These are phyloP conservation scores for Anser cygnoides DNA, from an alignment of 2,113 vertebrate species.

Conservation along the genomic window DNA sequence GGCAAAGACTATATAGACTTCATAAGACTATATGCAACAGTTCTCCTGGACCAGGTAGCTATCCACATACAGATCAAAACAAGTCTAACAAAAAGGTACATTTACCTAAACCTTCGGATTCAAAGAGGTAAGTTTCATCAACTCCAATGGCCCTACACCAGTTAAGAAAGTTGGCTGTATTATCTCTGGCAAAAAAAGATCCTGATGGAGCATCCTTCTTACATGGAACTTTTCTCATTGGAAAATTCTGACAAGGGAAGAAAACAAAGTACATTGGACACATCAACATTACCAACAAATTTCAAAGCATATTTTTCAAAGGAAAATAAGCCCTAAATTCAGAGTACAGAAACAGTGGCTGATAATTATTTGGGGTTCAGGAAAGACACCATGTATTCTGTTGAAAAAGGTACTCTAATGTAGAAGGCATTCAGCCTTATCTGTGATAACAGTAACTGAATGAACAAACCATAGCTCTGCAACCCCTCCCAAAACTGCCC, in stretches of 20 bases:
- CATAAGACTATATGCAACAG: neutral
- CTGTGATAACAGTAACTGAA: neutral
- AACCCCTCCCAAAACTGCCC: neutral
- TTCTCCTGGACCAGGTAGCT: neutral
- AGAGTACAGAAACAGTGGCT: neutral
- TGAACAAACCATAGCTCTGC: neutral
- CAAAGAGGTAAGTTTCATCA: slow-evolving; percentile 94
- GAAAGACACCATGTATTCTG: neutral
- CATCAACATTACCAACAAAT: neutral
- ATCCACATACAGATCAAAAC: neutral
- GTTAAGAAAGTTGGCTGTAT: slow-evolving; percentile 96
- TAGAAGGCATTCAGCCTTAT: neutral
- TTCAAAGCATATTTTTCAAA: neutral
- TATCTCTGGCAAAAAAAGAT: slow-evolving; percentile 97
- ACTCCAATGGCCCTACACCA: slow-evolving; percentile 92
- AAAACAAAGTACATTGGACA: slow-evolving; percentile 4
- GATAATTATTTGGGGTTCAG: neutral
- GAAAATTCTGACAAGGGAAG: slow-evolving; percentile 81
- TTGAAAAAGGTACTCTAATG: neutral
- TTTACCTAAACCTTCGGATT: slow-evolving; percentile 95
- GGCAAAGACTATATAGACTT: neutral
- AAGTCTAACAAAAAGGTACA: slow-evolving; percentile 7
- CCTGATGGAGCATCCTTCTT: slow-evolving; percentile 91
- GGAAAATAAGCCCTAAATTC: neutral
- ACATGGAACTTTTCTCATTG: slow-evolving; percentile 87